Percentiles rank a stretch among this genome's conserved stretches.
Conservation (phyloP, 2,888 invertebrate species). For the Chaetogeoica ovagalla region DNA sequence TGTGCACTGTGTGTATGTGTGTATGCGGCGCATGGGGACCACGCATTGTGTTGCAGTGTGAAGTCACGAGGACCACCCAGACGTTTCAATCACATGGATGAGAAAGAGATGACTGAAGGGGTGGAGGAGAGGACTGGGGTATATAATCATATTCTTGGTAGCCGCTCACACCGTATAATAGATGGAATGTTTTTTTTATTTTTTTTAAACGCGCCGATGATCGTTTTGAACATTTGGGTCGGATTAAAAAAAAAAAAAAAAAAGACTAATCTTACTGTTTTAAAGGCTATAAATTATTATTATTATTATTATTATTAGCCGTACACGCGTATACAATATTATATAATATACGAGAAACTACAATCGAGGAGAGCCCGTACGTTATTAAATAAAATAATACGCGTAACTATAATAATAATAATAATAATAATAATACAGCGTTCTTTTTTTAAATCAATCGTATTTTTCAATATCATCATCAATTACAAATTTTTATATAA, state of each 20-base stretch:
- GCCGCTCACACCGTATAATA: constrained; percentile 19
- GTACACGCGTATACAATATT: not conserved
- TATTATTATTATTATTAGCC: no score
- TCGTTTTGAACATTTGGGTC: constrained; percentile 32
- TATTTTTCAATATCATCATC: no score
- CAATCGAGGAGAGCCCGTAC: no score
- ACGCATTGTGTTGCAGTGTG: constrained; percentile 47
- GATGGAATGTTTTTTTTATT: constrained; percentile 16
- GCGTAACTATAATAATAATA: no score
- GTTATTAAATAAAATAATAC: no score
- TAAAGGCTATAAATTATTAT: constrained; percentile 45
- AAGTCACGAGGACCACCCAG: constrained; percentile 50
- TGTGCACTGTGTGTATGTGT: constrained; percentile 5
- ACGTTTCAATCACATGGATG: constrained; percentile 37
- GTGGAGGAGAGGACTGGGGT: no score
- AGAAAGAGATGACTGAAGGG: no score
- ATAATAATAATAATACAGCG: no score
- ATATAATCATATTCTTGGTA: constrained; percentile 50
- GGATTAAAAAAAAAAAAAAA: not conserved
- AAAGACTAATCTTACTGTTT: constrained; percentile 16
- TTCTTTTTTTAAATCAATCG: no score
- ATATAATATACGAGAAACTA: not conserved
- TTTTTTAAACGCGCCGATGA: constrained; percentile 33
- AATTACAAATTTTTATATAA: no score
- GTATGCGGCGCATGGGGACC: constrained; percentile 29